Evolutionary conservation across 2,797 vertebrate genomes (phyloP), one percentile per base, ranked within the genome.

Genomic region (Scolopax bukidnonensis): DNA sequence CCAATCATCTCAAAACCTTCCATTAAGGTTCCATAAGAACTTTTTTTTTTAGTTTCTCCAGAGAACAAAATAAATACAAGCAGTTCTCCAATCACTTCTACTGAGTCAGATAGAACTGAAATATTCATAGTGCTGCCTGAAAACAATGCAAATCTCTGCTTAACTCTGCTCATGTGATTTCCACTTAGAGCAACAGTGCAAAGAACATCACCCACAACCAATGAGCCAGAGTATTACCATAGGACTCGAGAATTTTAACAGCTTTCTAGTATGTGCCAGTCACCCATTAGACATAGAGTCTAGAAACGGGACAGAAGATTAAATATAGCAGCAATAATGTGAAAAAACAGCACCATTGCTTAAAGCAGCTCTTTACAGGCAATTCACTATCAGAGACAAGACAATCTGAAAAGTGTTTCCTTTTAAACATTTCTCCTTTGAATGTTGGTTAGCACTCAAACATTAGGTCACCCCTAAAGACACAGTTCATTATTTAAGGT

Each of bases 231-330:
- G 33, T 51, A 86, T 91, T 88, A 75, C 56, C 85, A 83, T 47
- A 89, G 68, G 56, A 93, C 56, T 61, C 15, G 73, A 70, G 83
- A 93, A 94, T 80, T 86, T 80, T 59, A 90, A 90, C 25, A 80
- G 53, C 73, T 80, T 79, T 59, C 61, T 51, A 40, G 18, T 25
- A 54, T 2, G 0, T 74, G 79, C 60, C 76, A 90, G 30, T 87
- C 45, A 76, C 57, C 48, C n/a, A 21, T 51, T 60, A 96, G 69
- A 74, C 43, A 78, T 5, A 60, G 53, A 82, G 61, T 11, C 45
- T 59, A 57, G 36, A 90, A 93, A 60, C 25, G 8, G 73, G 61
- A 78, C 32, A 92, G 73, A 90, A 90, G 83, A 38, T 64, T 90
- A 85, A 93, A 87, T 61, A 47, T 67, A 71, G 54, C 65, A 67